A percentile compares a stretch with the other conserved stretches of the same genome.
These are phyloP conservation scores for Balanococcus diminutus DNA, from an alignment of 2,888 invertebrate genomes.

Conservation along the genomic window DNA sequence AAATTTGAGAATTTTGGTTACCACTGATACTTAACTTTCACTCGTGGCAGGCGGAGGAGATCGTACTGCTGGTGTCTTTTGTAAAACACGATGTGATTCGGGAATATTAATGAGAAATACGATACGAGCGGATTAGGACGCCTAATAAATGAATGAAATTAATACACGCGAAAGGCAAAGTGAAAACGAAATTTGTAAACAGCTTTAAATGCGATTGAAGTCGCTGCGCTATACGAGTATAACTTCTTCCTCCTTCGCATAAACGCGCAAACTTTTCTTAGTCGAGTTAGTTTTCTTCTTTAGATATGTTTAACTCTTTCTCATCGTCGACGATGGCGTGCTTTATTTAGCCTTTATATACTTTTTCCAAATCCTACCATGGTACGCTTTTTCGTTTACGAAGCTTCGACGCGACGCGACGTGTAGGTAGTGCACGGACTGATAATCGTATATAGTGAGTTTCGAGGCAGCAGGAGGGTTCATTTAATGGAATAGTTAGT, in stretches of 20 bases:
- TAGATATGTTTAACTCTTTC: background rate
- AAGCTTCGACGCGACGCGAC: background rate
- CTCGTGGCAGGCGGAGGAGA: background rate
- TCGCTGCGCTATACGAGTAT: background rate
- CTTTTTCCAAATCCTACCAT: background rate
- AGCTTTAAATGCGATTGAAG: constrained; percentile 42
- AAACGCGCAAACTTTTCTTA: background rate
- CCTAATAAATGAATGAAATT: constrained; percentile 39
- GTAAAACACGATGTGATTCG: constrained; percentile 4
- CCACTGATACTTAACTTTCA: background rate
- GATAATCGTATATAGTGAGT: background rate
- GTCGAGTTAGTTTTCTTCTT: background rate
- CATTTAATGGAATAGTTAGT: background rate
- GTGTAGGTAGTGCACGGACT: background rate
- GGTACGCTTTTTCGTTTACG: background rate
- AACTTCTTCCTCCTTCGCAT: background rate
- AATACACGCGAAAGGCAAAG: constrained; percentile 37
- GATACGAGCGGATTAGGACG: constrained; percentile 21
- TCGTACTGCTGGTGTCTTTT: background rate
- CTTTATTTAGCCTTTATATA: constrained; percentile 5
- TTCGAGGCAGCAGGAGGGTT: background rate
- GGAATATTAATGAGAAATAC: constrained; percentile 41
- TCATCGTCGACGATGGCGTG: background rate
- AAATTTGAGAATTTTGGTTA: background rate
- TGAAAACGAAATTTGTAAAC: constrained; percentile 41